These are phyloP conservation scores for Ceuthmochares aereus DNA, from an alignment of 2,113 vertebrate genomes.

Conservation along the genomic window DNA sequence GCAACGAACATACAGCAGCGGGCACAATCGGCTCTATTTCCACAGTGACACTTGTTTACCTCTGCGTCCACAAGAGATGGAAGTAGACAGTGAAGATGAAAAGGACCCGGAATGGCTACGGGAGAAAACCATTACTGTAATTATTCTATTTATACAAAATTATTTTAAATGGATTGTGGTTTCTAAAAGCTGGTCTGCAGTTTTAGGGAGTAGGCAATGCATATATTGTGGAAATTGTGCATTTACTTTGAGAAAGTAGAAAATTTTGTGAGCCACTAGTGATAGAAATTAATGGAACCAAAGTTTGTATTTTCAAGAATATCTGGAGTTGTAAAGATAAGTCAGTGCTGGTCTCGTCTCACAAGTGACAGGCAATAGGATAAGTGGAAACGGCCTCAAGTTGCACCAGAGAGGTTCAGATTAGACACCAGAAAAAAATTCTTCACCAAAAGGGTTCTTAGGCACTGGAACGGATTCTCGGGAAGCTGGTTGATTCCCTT, in stretches of 20 bases:
- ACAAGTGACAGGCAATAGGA: no score
- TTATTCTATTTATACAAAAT: background rate
- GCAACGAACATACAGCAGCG: slow-evolving; percentile 95
- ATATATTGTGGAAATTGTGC: rapidly evolving
- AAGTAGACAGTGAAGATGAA: slow-evolving; percentile 96
- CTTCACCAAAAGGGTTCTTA: no score
- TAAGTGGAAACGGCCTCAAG: no score
- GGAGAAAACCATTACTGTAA: slow-evolving; percentile 97
- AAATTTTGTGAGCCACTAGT: background rate
- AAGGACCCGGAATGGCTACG: slow-evolving; percentile 95
- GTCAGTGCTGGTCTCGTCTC: no score
- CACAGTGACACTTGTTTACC: slow-evolving; percentile 98
- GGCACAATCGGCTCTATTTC: slow-evolving; percentile 98
- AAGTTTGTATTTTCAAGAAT: background rate
- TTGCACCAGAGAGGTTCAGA: no score
- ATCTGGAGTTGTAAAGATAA: background rate
- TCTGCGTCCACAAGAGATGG: slow-evolving; percentile 97
- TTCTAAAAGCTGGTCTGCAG: background rate
- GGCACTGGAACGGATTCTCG: no score
- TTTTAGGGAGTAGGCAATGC: background rate
- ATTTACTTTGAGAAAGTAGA: background rate
- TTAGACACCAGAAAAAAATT: no score
- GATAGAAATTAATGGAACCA: background rate
- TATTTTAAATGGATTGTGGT: background rate
- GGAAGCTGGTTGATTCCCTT: no score